Evolutionary conservation across 2,797 vertebrate genomes (phyloP).

Genomic region (Myiothlypis chrysogaster): DNA sequence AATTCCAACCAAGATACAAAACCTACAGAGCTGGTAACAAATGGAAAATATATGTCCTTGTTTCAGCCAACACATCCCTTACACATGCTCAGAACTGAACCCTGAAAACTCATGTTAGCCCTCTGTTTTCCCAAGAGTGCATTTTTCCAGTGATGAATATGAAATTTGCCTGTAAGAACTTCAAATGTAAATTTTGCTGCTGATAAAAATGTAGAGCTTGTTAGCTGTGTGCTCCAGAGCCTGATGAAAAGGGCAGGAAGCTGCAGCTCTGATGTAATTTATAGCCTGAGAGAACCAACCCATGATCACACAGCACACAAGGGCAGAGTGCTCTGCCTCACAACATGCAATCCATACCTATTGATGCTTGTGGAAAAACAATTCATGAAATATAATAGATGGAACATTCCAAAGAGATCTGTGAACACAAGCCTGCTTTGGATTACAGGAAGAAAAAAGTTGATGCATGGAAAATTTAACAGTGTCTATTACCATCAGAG

Average conservation of each 20-base stretch:
- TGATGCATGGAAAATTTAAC: background rate
- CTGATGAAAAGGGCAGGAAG: background rate
- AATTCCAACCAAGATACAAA: background rate
- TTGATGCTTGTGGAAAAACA: background rate
- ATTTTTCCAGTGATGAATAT: background rate
- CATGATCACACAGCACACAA: background rate
- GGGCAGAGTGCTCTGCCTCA: background rate
- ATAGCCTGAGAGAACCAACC: background rate
- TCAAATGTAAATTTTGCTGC: background rate
- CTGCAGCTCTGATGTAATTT: background rate
- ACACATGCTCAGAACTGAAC: background rate
- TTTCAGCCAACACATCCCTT: background rate
- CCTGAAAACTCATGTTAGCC: background rate
- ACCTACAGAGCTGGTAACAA: background rate
- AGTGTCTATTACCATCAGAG: background rate
- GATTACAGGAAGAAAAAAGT: background rate
- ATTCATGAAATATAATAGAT: background rate
- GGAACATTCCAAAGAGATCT: background rate
- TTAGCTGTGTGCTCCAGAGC: background rate
- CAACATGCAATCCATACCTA: background rate
- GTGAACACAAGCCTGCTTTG: background rate
- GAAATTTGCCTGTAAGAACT: background rate
- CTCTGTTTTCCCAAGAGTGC: background rate
- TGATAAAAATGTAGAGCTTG: background rate
- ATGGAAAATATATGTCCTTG: background rate